phyloP scores from a whole-genome alignment of 2,113 vertebrate species.

The Sebastes fasciatus region DNA sequence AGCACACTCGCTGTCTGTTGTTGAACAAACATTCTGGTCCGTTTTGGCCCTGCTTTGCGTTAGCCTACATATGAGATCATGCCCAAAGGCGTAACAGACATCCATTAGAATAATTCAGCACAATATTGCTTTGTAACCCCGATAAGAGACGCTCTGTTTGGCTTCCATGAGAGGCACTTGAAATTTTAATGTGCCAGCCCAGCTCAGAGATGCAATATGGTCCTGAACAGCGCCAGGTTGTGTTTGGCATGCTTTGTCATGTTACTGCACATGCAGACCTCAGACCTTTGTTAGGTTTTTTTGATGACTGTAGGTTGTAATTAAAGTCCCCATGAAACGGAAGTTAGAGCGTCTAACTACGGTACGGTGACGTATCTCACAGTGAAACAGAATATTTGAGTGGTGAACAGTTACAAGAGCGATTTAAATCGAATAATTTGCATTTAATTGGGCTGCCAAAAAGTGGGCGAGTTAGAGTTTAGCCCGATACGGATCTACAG shows the following conservation, averaged over 20 bases:
- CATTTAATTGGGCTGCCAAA: too few relatives aligned
- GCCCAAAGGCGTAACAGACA: slow-evolving; percentile 57
- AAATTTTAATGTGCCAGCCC: slow-evolving; percentile 45
- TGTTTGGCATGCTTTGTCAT: background rate
- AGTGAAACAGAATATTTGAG: too few relatives aligned
- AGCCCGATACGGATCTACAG: too few relatives aligned
- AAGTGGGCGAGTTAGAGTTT: too few relatives aligned
- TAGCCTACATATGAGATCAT: slow-evolving; percentile 62
- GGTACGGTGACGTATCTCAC: too few relatives aligned
- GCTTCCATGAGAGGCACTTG: slow-evolving; percentile 27
- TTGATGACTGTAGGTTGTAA: background rate
- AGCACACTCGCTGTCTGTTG: background rate
- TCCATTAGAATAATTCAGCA: slow-evolving; percentile 68
- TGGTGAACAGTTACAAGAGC: too few relatives aligned
- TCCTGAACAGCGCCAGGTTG: background rate
- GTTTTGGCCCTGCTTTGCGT: slow-evolving; percentile 14
- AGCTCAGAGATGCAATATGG: slow-evolving; percentile 32
- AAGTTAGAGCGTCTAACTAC: too few relatives aligned
- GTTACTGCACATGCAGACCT: background rate
- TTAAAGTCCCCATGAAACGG: too few relatives aligned
- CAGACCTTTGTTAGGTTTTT: background rate
- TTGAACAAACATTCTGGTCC: slow-evolving; percentile 4
- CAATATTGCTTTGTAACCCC: slow-evolving; percentile 65
- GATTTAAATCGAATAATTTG: too few relatives aligned
- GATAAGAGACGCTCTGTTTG: slow-evolving; percentile 67